Evolutionary conservation across 2,888 invertebrate genomes (phyloP).

Genomic region (Himalopsyche tibetana): DNA sequence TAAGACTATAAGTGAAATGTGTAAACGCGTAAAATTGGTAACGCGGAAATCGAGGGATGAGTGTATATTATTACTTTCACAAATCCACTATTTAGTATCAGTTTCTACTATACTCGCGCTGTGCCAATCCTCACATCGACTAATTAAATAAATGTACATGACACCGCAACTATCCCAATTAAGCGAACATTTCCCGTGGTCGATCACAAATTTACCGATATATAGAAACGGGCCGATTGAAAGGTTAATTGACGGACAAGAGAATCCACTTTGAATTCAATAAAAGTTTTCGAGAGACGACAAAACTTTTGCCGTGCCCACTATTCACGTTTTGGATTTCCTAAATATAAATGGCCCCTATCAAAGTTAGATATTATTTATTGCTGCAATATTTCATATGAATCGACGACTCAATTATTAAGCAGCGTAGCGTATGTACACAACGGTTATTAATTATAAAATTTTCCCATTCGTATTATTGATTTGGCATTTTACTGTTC

Average conservation of each 20-base stretch:
- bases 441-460: not conserved
- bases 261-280: conserved; percentile 27
- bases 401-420: not conserved
- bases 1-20: too few species aligned
- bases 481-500: not conserved
- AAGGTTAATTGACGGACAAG: conserved; percentile 3
- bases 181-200: not conserved
- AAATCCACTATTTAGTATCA: too few species aligned
- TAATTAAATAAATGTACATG: not conserved
- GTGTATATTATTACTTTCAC: too few species aligned
- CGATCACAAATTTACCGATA: not conserved
- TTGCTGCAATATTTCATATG: conserved; percentile 3
- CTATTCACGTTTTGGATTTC: not conserved
- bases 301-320: not conserved
- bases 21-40: too few species aligned
- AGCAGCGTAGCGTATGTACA: not conserved
- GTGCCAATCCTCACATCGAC: too few species aligned
- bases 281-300: not conserved
- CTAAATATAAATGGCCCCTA: not conserved
- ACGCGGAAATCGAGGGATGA: too few species aligned
- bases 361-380: not conserved
- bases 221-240: not conserved
- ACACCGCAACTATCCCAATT: not conserved
- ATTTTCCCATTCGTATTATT: not conserved
- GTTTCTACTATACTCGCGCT: too few species aligned